A percentile compares a stretch with the other conserved stretches of the same genome.
Evolutionary conservation across 2,888 invertebrate genomes (phyloP).

Genomic region (Lacanobia oleracea): DNA sequence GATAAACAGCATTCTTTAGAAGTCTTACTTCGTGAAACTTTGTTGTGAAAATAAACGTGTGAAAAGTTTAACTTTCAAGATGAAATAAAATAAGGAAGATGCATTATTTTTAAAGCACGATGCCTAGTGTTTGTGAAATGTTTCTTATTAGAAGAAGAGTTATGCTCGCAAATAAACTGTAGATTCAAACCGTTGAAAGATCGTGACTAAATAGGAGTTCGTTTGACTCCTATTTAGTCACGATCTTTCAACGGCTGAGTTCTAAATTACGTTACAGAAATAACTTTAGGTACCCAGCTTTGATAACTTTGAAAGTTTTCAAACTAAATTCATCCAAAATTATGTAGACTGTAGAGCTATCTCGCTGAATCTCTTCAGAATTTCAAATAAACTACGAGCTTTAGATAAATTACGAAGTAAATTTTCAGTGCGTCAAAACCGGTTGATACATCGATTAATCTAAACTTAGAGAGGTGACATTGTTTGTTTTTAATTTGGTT

Average conservation of each 20-base stretch:
- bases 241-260: conserved; percentile 26
- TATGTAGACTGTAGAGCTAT: conserved; percentile 20
- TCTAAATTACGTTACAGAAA: conserved; percentile 44
- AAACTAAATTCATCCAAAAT: conserved; percentile 48
- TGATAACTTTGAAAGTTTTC: conserved; percentile 47
- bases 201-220: too few species aligned
- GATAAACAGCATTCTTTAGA: conserved; percentile 19
- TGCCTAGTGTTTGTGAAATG: neutral
- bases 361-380: conserved; percentile 26
- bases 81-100: neutral
- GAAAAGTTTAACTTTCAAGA: conserved; percentile 9
- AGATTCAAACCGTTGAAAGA: conserved; percentile 9
- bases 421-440: conserved; percentile 26
- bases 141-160: neutral
- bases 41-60: conserved; percentile 15
- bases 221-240: conserved; percentile 18
- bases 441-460: conserved; percentile 24
- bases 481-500: neutral
- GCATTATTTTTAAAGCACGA: neutral
- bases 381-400: conserved; percentile 30
- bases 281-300: conserved; percentile 41
- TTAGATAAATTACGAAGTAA: conserved; percentile 31
- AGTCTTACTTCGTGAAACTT: conserved; percentile 28
- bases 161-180: conserved; percentile 15
- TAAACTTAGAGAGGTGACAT: neutral